Percentiles rank a stretch among this genome's conserved stretches.
These are phyloP conservation scores for Papilio gigon DNA, from an alignment of 2,888 invertebrate species.

Conservation along the genomic window DNA sequence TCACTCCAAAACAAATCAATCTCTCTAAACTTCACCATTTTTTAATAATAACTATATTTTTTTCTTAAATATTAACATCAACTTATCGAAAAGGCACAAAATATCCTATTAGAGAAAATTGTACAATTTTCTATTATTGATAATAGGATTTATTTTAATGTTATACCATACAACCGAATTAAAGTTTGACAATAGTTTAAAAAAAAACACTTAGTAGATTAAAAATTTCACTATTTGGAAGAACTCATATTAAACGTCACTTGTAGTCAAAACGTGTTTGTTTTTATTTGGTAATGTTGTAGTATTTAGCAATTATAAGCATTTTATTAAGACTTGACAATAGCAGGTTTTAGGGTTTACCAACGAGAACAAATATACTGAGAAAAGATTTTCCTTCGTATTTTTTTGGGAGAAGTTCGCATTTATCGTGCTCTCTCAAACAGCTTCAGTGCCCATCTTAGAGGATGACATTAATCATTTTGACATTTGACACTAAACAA, in stretches of 20 bases:
- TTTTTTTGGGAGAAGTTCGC: too few relatives aligned
- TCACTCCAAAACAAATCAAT: constrained; percentile 15
- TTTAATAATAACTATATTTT: constrained; percentile 22
- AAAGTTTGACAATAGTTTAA: background rate
- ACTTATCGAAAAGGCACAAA: constrained; percentile 44
- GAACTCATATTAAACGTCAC: constrained; percentile 12
- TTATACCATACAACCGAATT: background rate
- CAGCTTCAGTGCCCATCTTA: too few relatives aligned
- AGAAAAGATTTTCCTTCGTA: too few relatives aligned
- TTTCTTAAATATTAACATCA: constrained; percentile 42
- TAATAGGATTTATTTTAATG: background rate
- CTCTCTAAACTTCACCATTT: background rate
- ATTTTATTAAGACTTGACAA: background rate
- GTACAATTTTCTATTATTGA: constrained; percentile 30
- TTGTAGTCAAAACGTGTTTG: background rate
- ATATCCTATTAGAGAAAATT: constrained; percentile 38
- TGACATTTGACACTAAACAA: too few relatives aligned
- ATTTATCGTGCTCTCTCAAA: too few relatives aligned
- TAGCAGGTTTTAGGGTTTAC: background rate
- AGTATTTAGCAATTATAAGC: background rate
- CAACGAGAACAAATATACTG: too few relatives aligned
- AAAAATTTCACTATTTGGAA: constrained; percentile 25
- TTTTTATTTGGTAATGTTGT: background rate
- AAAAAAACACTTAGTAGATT: background rate
- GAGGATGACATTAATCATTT: too few relatives aligned